Base-by-base conservation (phyloP, 2,113 vertebrate species). In the Meles meles region DNA sequence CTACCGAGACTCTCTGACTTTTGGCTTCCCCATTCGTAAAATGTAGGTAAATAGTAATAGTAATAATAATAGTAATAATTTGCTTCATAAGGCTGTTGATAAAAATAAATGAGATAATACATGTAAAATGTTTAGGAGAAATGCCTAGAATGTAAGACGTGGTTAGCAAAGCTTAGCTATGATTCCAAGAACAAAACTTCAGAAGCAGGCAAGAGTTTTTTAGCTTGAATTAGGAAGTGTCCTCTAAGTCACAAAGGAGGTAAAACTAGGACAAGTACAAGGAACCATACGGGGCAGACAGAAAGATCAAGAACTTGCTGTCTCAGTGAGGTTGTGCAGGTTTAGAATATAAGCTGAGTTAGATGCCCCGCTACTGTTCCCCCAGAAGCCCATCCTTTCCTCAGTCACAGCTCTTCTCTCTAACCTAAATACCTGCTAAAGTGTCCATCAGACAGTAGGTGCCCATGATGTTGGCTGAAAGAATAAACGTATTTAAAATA, bases 401-500 rank as follows among this genome's bases (percentile, higher is more conserved):
- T 90, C 18, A 42, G 20, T 63, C 88, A 61, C 67, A 77, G 49
- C 71, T 94, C 23, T 81, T 90, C 57, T 90, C 13, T 72, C 74
- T 80, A 84, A 81, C 31, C 34, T 47, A 77, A 97, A 47, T 88
- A 90, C 31, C 42, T 85, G 81, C 63, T 63, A 25, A 18, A 81
- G 34, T 81, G 67, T 52, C 42, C 76, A 25, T 31, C 37, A 79
- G 61, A 71, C 52, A 86, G 61, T 44, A 67, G 49, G 80, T 89
- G 74, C 11, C 85, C 42, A 49, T 69, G 95, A 59, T 89, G 49
- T 95, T 95, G 57, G 23, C 42, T 87, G 61, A 82, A 80, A 96
- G 72, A 94, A 69, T 69, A 80, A 96, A 71, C 65, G 52, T 67
- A 52, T 44, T 94, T 93, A 89, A 93, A 90, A 74, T 10, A 95